Base-by-base conservation (phyloP, 2,113 vertebrate genomes). In the Chinchilla lanigera region DNA sequence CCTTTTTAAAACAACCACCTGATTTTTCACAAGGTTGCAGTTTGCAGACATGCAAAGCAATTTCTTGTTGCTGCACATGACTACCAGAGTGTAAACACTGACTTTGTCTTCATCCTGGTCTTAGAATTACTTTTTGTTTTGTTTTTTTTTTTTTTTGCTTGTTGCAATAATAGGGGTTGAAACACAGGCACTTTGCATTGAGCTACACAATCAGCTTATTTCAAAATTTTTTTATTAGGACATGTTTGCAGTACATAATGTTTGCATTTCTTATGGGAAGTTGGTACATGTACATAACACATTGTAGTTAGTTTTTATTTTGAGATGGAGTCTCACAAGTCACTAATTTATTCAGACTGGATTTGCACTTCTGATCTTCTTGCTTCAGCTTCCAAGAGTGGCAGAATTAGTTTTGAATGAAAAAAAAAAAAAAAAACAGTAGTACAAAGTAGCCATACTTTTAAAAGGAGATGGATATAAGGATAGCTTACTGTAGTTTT, bases 31-130 rank as follows among this genome's bases (percentile, higher is more conserved):
- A 78, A 96, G 17, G 17, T 93, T 92, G 88, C 73, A 47, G 41
- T 89, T 93, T 84, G n/a, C 20, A 95, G 58, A 92, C 50, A 47
- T 75, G 26, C 16, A 95, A 95, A 97, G 0, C 54, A 67, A 97
- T 96, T 97, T 96, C 22, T 90, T 38, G 56, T 86, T 94, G 84
- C n/a, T 94, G 2, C 77, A 95, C 54, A 83, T 83, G 69, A 91
- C 82, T 84, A 82, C 35, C n/a, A 94, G 91, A 47, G 22, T 77
- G 50, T 82, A 58, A 90, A 63, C 91, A 93, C 58, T 95, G 77
- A 89, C 87, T 96, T 96, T 97, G 47, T 91, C 90, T 81, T 87
- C n/a, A 69, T 89, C 28, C 35, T 20, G 93, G 35, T 6, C 38
- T 91, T 93, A 83, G 54, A 96, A 54, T 10, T 54, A 80, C 30